Evolutionary conservation across 2,888 invertebrate genomes (phyloP).

Genomic region (Esperia sulphurella): DNA sequence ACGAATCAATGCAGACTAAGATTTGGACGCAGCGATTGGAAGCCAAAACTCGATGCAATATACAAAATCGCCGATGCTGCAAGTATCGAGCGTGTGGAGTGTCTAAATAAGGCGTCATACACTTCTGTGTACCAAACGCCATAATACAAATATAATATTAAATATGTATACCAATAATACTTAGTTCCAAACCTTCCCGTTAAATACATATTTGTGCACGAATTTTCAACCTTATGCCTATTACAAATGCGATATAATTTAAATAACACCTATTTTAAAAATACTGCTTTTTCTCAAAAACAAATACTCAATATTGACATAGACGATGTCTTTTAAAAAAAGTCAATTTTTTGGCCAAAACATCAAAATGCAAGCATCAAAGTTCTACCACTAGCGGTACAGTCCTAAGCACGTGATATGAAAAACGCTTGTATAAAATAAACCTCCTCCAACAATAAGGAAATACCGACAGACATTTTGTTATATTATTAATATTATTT

Average conservation of each 20-base stretch:
- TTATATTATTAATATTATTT: slow-evolving; percentile 14
- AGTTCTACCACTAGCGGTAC: slow-evolving; percentile 28
- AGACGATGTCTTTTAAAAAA: not conserved
- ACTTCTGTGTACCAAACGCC: too few species aligned
- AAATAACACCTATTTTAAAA: slow-evolving; percentile 45
- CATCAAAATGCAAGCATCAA: slow-evolving; percentile 39
- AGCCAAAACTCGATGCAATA: too few species aligned
- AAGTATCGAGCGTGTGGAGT: too few species aligned
- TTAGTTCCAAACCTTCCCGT: slow-evolving; percentile 48
- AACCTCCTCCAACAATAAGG: slow-evolving; percentile 22
- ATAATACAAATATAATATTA: slow-evolving; percentile 46
- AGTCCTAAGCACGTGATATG: slow-evolving; percentile 60
- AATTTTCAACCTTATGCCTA: slow-evolving; percentile 50
- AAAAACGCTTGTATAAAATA: slow-evolving; percentile 48
- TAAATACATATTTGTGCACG: slow-evolving; percentile 69
- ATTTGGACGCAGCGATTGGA: too few species aligned
- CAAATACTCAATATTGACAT: slow-evolving; percentile 6
- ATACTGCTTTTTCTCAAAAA: slow-evolving; percentile 44
- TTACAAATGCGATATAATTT: slow-evolving; percentile 46
- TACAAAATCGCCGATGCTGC: too few species aligned
- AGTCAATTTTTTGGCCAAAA: not conserved
- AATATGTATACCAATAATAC: slow-evolving; percentile 44
- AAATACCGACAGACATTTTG: slow-evolving; percentile 23
- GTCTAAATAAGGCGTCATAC: too few species aligned
- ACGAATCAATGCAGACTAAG: too few species aligned